Evolutionary conservation across 2,888 invertebrate species (phyloP).

Genomic region (Microplitis manilae): DNA sequence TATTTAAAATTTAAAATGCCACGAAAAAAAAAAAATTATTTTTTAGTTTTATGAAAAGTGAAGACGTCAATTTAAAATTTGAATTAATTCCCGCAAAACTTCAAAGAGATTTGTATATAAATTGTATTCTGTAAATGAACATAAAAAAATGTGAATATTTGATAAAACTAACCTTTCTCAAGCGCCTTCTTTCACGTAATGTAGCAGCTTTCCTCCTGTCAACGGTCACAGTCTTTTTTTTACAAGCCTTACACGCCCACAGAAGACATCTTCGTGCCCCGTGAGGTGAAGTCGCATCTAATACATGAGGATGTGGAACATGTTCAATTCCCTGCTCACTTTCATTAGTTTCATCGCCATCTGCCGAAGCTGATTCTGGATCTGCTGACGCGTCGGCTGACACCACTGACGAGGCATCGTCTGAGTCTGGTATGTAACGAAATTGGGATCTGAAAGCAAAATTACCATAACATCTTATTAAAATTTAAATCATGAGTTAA

Average conservation of each 20-base stretch:
- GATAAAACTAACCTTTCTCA: conserved; percentile 84
- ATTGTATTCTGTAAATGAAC: not conserved
- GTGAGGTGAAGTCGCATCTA: conserved; percentile 63
- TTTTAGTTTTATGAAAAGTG: too few species aligned
- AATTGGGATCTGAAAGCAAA: conserved; percentile 57
- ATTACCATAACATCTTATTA: not conserved
- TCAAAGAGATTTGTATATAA: too few species aligned
- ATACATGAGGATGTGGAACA: conserved; percentile 67
- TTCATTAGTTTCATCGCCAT: conserved; percentile 59
- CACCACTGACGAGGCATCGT: conserved; percentile 66
- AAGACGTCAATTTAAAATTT: too few species aligned
- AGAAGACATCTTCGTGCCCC: conserved; percentile 86
- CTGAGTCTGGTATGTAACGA: conserved; percentile 65
- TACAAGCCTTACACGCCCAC: conserved; percentile 98
- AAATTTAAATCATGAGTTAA: not conserved
- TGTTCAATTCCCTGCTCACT: conserved; percentile 60
- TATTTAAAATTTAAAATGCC: too few species aligned
- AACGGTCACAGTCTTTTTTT: conserved; percentile 94
- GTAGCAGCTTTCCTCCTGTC: conserved; percentile 98
- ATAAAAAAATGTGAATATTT: not conserved
- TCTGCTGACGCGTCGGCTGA: conserved; percentile 67
- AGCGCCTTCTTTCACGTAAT: conserved; percentile 90
- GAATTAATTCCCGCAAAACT: too few species aligned
- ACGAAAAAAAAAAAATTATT: too few species aligned
- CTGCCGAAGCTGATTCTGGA: conserved; percentile 62